Base-by-base conservation (phyloP, 2,888 invertebrate species). In the Eupithecia centaureata region DNA sequence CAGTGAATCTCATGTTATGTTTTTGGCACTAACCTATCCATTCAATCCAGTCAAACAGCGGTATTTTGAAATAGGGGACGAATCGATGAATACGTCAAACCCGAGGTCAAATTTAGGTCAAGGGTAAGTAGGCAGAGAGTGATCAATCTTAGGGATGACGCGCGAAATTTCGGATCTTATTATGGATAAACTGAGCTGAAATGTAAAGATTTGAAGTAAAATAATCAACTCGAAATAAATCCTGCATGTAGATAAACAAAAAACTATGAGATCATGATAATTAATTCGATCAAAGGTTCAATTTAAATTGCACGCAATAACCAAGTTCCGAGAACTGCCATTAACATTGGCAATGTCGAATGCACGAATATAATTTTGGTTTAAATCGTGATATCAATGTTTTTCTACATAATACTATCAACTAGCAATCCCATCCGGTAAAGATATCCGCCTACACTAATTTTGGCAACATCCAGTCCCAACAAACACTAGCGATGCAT, bases 81-180 rank as follows among this genome's bases (percentile, higher is more conserved):
- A 61, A 62, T 63, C 63, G 63, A 67, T 56, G 47, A 58, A 54
- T 65, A 61, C 38, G 51, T 51, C 68, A 54, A 59, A 59, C 54
- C 51, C 22, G 61, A 65, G 65, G 65, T 65, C 68, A 65, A 35
- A 63, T 60, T 42, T 63, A 35, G 69, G 65, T 62, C 69, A 69
- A 69, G 69, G 69, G 52, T 47, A 27, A 58, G 38, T 25, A 57
- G 52, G 5, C 12, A 10, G 66, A 22, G 22, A 10, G 22, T 63
- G 57, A 65, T 68, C 68, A 35, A 65, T 65, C 69, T 65, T 65
- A 27, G 22, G 28, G 22, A n/a, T 54, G 63, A 63, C 62, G 61
- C 52, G 10, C 47, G 35, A n/a, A 63, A 58, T 42, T 33, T 59
- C 1, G 35, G 12, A 61, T 62, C 61, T 42, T 57, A 69, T 63